Evolutionary conservation across 2,797 vertebrate genomes (phyloP), one percentile per base, ranked within the genome.

Genomic region (Pelobates cultripes): DNA sequence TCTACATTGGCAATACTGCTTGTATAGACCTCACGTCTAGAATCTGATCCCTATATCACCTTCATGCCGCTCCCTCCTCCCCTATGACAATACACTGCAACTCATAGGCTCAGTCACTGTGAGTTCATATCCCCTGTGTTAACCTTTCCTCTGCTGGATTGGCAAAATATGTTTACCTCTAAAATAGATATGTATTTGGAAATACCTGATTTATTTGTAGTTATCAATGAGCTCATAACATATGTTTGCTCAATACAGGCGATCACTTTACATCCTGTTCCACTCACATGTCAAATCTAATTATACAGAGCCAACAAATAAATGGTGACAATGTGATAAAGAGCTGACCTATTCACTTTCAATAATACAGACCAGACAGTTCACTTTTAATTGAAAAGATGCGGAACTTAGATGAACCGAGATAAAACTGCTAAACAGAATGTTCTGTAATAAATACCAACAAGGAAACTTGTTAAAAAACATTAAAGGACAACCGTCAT

Each of bases 41-140:
- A 40, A 63, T 43, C 60, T 61, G 41, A 15, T 9, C 12, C 45
- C 43, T 6, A 4, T 43, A 73, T 73, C 68, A 43, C 70, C 75
- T 73, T 82, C 75, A 70, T 82, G 80, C 45, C 75, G 3, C 75
- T 67, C 80, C 75, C 42, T 64, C 45, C 9, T 17, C 12, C 4
- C 7, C 28, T 9, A 9, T 12, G 3, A 43, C 14, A 15, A 71
- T 41, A 40, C 2, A 40, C 41, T 45, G 64, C 45, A 72, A 15
- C 60, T 40, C n/a, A 10, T 15, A 60, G 40, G 10, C 40, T 40
- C 15, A 69, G 7, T 67, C 75, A 81, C 47, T 40, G 17, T 63
- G 66, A 41, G 14, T 17, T 70, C 66, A 75, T 75, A 57, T 70
- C 14, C 10, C 6, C 3, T 63, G 47, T 3, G 13, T 60, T 82